Conservation (phyloP, 2,888 invertebrate species). For the Nycteola revayana region DNA sequence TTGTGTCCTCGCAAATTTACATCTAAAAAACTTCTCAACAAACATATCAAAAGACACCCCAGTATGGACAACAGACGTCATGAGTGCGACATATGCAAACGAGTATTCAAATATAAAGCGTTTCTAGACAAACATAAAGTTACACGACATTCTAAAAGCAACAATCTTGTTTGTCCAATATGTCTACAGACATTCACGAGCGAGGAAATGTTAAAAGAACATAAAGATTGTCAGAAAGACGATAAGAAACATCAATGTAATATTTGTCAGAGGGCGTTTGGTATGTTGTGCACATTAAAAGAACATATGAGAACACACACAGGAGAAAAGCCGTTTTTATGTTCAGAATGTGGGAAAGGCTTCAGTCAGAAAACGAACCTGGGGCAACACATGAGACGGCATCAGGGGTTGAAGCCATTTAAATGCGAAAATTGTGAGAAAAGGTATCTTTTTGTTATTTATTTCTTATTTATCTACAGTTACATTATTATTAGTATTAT, state of each 20-base stretch:
- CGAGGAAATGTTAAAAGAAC: slow-evolving; percentile 64
- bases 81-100: slow-evolving; percentile 58
- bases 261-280: slow-evolving; percentile 62
- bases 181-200: slow-evolving; percentile 65
- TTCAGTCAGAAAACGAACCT: slow-evolving; percentile 84
- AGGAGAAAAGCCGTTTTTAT: slow-evolving; percentile 82
- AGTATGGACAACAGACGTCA: slow-evolving; percentile 45
- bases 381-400: slow-evolving; percentile 80
- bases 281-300: slow-evolving; percentile 80
- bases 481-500: no score
- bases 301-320: slow-evolving; percentile 83
- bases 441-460: no score
- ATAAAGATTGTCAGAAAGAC: slow-evolving; percentile 68
- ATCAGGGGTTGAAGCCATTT: slow-evolving; percentile 74
- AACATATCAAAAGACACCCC: slow-evolving; percentile 57
- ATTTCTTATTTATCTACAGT: no score
- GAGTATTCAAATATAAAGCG: slow-evolving; percentile 80
- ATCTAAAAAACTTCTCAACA: slow-evolving; percentile 48
- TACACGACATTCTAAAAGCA: slow-evolving; percentile 67
- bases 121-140: slow-evolving; percentile 78
- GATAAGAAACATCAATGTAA: slow-evolving; percentile 76
- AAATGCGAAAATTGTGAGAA: slow-evolving; percentile 71
- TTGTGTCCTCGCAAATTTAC: slow-evolving; percentile 62
- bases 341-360: slow-evolving; percentile 80
- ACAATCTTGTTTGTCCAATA: slow-evolving; percentile 68